Evolutionary conservation across 2,888 invertebrate species (phyloP).

Genomic region (Cheilosia scutellata): DNA sequence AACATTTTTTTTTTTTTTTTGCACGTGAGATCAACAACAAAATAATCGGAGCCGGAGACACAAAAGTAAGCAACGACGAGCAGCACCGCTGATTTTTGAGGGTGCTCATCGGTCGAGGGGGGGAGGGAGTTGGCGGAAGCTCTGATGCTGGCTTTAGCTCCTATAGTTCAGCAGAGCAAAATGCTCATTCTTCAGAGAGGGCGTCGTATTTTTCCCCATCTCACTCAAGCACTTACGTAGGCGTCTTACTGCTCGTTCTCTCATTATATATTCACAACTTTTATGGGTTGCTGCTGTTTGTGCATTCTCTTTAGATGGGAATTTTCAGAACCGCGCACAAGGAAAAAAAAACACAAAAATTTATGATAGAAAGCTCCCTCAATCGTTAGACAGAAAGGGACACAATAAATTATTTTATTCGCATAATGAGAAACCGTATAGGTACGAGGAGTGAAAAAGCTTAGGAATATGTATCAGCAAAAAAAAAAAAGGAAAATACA

Average conservation of each 20-base stretch:
- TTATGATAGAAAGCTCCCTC: slow-evolving; percentile 23
- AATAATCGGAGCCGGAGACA: slow-evolving; percentile 32
- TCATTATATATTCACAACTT: slow-evolving; percentile 55
- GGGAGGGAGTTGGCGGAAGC: background rate
- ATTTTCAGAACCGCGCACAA: slow-evolving; percentile 30
- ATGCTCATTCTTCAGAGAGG: slow-evolving; percentile 7
- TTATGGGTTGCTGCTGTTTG: slow-evolving; percentile 40
- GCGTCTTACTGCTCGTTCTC: slow-evolving; percentile 22
- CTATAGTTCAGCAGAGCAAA: background rate
- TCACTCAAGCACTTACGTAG: slow-evolving; percentile 3
- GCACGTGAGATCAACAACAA: slow-evolving; percentile 52
- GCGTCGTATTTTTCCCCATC: slow-evolving; percentile 16
- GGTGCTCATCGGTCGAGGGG: background rate
- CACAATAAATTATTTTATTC: slow-evolving; percentile 43
- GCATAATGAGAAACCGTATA: background rate
- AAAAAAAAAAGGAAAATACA: no score
- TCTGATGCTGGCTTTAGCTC: slow-evolving; percentile 29
- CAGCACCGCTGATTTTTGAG: slow-evolving; percentile 15
- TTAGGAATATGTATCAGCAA: background rate
- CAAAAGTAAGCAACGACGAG: slow-evolving; percentile 21
- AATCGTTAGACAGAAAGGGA: slow-evolving; percentile 36
- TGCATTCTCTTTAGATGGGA: slow-evolving; percentile 39
- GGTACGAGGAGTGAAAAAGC: slow-evolving; percentile 13
- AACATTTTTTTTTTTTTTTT: background rate
- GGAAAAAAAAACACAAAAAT: slow-evolving; percentile 2